Base-by-base conservation (phyloP, 2,797 vertebrate genomes). In the Notolabrus celidotus region DNA sequence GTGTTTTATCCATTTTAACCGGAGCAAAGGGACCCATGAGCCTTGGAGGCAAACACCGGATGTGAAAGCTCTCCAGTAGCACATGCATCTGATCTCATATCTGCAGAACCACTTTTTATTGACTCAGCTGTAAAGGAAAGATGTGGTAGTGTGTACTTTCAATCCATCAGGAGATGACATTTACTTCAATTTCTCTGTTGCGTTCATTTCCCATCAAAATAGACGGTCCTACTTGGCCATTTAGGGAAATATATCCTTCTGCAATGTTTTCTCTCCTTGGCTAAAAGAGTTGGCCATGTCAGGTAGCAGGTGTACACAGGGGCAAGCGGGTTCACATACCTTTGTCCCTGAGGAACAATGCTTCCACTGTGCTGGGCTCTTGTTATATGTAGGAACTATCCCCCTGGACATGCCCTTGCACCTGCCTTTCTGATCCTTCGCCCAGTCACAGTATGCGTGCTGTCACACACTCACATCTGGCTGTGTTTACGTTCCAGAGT, bases 221-320 rank as follows among this genome's bases (percentile, higher is more conserved):
- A 71, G 63, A 80, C 2, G 1, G 23, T 84, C 87, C 83, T 83
- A 22, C 64, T 64, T 15, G 73, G 66, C 64, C 71, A 17, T 81
- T 85, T 75, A 62, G 63, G 86, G 77, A 78, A 88, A 76, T 74
- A 45, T 42, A 78, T 51, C 45, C 31, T 45, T 51, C 22, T n/a
- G 36, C 62, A 73, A 51, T 81, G 70, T 79, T 75, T 36, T 79
- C 54, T 69, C 42, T 57, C 65, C 52, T 67, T 77, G 73, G 84
- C 83, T 67, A 55, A 55, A 61, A 53, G 47, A 82, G 58, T 86
- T 89, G 89, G 86, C 86, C 50, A 0, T 19, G 0, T 70, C 78
- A 76, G 83, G 85, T 69, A 91, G 86, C 91, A 94, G 91, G 91
- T 93, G 90, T 77, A 80, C 66, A 15, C 0, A 50, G 71, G 83